Base-by-base conservation (phyloP, 2,113 vertebrate genomes). In the Barnardius zonarius region DNA sequence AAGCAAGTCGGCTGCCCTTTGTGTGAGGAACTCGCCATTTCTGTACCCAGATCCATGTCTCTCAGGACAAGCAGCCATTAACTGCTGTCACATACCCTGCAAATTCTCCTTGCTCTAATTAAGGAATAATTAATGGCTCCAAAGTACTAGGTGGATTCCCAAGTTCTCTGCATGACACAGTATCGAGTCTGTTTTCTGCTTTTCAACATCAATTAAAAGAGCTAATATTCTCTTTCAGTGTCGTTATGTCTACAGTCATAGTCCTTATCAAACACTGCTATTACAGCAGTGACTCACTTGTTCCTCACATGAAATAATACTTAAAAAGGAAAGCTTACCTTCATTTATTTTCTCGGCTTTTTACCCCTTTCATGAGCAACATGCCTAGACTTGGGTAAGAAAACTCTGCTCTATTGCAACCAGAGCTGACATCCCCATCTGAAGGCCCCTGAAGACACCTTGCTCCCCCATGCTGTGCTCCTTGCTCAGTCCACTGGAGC, bases 81-180 rank as follows among this genome's bases (percentile, higher is more conserved):
- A 78, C 82, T 72, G 74, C 93, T 85, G 68, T 68, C 88, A 66
- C 57, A 79, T 48, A 90, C 10, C 77, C 90, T 91, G 90, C 75
- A 84, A 94, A 87, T 52, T 70, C 62, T 90, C 84, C 96, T 90
- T 95, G 88, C 75, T 94, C 90, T 95, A 95, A 95, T 94, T 93
- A 95, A 94, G 84, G 78, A 85, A 90, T 95, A 96, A 96, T 95
- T 95, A 96, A 88, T 82, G 70, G 39, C 59, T 95, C 78, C 67
- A 44, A 87, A 95, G 70, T 74, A 84, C 11, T 6, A 77, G 63
- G 44, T 94, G 61, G 95, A 90, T 91, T 87, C 93, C 57, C 66
- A 87, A 87, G 85, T 79, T 84, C 84, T 96, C 62, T 68, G 52
- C 44, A 16, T 41, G 55, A 30, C n/a, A 61, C 78, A 61, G 2